Base-by-base conservation (phyloP, 2,797 vertebrate genomes). In the Kryptopterus vitreolus region DNA sequence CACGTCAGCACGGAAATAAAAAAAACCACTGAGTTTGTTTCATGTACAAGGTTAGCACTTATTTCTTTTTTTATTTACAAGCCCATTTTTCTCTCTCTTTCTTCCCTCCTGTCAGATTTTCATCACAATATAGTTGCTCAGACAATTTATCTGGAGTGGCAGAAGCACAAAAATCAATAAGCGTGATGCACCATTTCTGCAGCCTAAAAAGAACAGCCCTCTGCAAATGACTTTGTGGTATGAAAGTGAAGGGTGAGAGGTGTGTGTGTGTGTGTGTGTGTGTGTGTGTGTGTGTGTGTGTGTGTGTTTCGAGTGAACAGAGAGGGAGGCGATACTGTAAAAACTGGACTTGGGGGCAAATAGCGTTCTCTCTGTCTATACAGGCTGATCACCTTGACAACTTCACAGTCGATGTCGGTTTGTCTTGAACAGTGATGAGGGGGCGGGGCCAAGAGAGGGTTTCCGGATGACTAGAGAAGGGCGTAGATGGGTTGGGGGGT, bases 121-220 rank as follows among this genome's bases (percentile, higher is more conserved):
- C 93, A 93, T 96, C 95, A 94, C 87, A 87, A 92, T 91, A 91
- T 87, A 93, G 91, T 92, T 89, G 80, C 94, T 95, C 93, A 92
- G 93, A 96, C 94, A 93, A 93, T 96, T 95, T 95, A 94, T 95
- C 94, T 93, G 93, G 92, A 96, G 94, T 91, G 90, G 89, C 89
- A 80, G 86, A 88, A 93, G 93, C 95, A 93, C 89, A 62, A 80
- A 92, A 95, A 96, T 97, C 96, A 83, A 96, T 98, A 95, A 89
- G 88, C 88, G 89, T 90, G 92, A 93, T 93, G 91, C 89, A 87
- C 88, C 87, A 26, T 94, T 96, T 95, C 91, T 95, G 94, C 95
- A 93, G 90, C 92, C 93, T 95, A 95, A 95, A 96, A 95, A 94
- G 88, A 92, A 92, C 92, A 82, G 91, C 87, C 89, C 84, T 88